phyloP scores from a whole-genome alignment of 2,113 vertebrate species.

The Caranx ignobilis region DNA sequence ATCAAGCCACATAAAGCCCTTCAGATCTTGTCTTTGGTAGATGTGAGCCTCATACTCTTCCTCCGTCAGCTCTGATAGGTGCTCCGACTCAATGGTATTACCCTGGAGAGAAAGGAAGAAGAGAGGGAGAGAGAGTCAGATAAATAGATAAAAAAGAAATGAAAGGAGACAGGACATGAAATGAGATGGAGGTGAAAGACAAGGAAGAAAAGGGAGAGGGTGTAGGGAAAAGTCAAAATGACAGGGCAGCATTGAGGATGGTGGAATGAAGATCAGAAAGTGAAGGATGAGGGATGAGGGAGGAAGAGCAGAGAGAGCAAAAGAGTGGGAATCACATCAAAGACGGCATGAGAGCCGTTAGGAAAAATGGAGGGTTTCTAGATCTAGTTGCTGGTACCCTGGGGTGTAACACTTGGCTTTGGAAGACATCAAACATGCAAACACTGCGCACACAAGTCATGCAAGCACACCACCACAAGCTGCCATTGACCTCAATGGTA shows the following conservation, averaged over 20 bases:
- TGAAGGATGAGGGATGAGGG: conserved; percentile 10
- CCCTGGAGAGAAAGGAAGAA: conserved; percentile 82
- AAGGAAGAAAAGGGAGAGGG: conserved; percentile 1
- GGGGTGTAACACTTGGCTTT: conserved; percentile 11
- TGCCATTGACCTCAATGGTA: conserved; percentile 5
- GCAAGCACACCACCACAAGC: conserved; percentile 1
- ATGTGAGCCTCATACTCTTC: conserved; percentile 98
- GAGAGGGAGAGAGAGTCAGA: conserved; percentile 2
- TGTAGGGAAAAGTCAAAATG: background rate
- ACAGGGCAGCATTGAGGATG: background rate
- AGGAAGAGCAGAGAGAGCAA: conserved; percentile 22
- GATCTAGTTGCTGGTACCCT: conserved; percentile 4
- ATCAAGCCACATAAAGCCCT: conserved; percentile 98
- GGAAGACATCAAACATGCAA: conserved; percentile 51
- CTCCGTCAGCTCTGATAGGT: conserved; percentile 96
- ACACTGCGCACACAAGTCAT: conserved; percentile 25
- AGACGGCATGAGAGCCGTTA: background rate
- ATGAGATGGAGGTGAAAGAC: conserved; percentile 7
- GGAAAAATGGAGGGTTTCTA: conserved; percentile 24
- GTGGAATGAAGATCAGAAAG: conserved; percentile 13
- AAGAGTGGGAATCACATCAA: conserved; percentile 41
- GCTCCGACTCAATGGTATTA: conserved; percentile 94
- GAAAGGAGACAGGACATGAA: background rate
- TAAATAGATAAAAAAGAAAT: conserved; percentile 26
- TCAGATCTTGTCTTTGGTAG: conserved; percentile 93